Evolutionary conservation across 2,888 invertebrate species (phyloP), one percentile per base, ranked within the genome.

Genomic region (Ochlodes sylvanus): DNA sequence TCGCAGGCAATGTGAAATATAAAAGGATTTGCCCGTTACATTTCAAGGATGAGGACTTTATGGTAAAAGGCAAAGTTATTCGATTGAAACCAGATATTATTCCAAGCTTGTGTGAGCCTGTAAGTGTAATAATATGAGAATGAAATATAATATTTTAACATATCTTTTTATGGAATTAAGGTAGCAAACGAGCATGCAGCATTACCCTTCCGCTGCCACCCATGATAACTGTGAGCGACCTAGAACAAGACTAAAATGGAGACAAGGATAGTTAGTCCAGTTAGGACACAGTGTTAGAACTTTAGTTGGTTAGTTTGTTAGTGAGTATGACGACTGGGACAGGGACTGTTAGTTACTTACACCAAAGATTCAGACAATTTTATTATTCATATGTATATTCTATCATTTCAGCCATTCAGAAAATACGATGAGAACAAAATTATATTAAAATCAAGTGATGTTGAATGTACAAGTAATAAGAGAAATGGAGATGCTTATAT

Each of bases 1-100:
- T 55, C 4, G 10, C 15, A 15, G 32, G 55, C n/a, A 34, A 34
- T 55, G 32, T 55, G 14, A 55, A 55, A 9, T 15, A 15, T 10
- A 55, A 55, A 55, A 55, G 32, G 55, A 34, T 55, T 15, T 55
- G 55, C 17, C 4, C 15, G 9, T 34, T 55, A 55, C 55, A 55
- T 4, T 55, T 55, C 34, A 55, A 34, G 4, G 32, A 34, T 15
- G 55, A 32, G 7, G 34, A 32, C 10, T 34, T 55, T 15, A 55
- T 10, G 3, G 1, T 55, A 32, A 55, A 17, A 55, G 55, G 34
- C 7, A 55, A 17, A 15, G 15, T 34, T 32, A 34, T 34, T 34
- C 32, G 15, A 32, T 55, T 34, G 7, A 55, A 55, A 54, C 12
- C 6, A 27, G n/a, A 54, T 32, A 17, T 54, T 54, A 32, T 54